Conservation (phyloP, 2,888 invertebrate genomes). For the Hydraecia micacea region DNA sequence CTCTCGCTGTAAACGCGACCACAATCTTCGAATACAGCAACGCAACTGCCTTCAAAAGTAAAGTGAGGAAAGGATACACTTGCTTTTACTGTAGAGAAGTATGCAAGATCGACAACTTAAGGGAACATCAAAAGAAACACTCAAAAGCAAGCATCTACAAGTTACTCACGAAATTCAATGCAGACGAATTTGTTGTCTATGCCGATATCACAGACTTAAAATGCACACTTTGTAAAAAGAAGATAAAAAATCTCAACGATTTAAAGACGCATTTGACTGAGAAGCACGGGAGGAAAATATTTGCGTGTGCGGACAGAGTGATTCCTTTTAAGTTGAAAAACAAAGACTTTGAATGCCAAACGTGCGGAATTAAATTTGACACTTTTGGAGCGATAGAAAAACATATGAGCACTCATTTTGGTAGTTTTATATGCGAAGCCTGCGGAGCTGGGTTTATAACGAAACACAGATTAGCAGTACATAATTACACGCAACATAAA, state of each 20-base stretch:
- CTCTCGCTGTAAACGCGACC: constrained; percentile 67
- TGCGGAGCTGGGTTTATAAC: constrained; percentile 77
- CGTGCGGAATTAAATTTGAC: constrained; percentile 6
- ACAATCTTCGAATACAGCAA: constrained; percentile 70
- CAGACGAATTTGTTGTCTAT: constrained; percentile 69
- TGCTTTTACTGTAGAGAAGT: constrained; percentile 72
- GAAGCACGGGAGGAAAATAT: constrained; percentile 67
- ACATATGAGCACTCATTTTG: constrained; percentile 43
- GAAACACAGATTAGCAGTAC: constrained; percentile 79
- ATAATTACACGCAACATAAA: constrained; percentile 67
- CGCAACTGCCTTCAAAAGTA: constrained; percentile 71
- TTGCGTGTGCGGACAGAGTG: constrained; percentile 65
- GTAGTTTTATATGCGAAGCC: constrained; percentile 61
- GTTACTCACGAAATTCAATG: constrained; percentile 63
- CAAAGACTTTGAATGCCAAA: constrained; percentile 67
- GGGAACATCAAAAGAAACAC: constrained; percentile 61
- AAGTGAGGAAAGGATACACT: constrained; percentile 69
- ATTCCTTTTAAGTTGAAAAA: constrained; percentile 71
- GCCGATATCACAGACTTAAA: constrained; percentile 71
- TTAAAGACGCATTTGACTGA: constrained; percentile 67
- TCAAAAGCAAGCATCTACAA: constrained; percentile 56
- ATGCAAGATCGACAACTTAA: constrained; percentile 61
- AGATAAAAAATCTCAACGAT: constrained; percentile 60
- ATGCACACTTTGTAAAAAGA: constrained; percentile 67
- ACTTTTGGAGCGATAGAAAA: constrained; percentile 30